These are phyloP conservation scores for Drosophila tripunctata DNA, from an alignment of 2,888 invertebrate genomes.

Conservation along the genomic window DNA sequence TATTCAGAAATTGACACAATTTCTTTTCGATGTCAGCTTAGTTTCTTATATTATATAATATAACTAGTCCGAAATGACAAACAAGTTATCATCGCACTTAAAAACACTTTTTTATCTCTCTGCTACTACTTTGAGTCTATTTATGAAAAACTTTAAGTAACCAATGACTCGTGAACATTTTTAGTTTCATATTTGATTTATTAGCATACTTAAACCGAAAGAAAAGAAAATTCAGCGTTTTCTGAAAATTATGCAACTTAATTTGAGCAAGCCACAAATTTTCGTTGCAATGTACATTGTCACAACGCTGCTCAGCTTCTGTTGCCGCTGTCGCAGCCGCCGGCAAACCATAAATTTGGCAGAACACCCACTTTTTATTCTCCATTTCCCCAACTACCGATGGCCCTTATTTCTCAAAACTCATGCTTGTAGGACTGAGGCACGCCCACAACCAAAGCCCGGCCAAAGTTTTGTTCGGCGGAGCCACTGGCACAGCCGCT, in stretches of 20 bases:
- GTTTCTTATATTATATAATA: background rate
- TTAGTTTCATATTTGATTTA: conserved; percentile 51
- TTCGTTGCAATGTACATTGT: conserved; percentile 63
- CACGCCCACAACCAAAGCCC: conserved; percentile 35
- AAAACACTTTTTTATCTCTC: background rate
- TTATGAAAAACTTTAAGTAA: conserved; percentile 9
- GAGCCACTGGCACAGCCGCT: conserved; percentile 26
- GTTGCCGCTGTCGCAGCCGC: conserved; percentile 51
- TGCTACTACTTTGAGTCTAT: background rate
- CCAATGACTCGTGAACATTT: conserved; percentile 31
- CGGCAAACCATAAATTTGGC: conserved; percentile 60
- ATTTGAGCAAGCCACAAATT: conserved; percentile 60
- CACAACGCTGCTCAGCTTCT: conserved; percentile 34
- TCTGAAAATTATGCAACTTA: conserved; percentile 61
- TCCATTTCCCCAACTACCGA: background rate
- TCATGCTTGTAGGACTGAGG: conserved; percentile 4
- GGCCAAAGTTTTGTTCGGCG: conserved; percentile 46
- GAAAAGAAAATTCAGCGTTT: conserved; percentile 32
- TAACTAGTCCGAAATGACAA: background rate
- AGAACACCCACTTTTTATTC: conserved; percentile 6
- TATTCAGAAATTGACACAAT: no score
- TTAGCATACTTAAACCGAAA: conserved; percentile 42
- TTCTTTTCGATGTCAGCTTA: no score
- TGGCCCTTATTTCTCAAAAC: background rate
- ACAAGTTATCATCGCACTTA: background rate